Base-by-base conservation (phyloP, 2,888 invertebrate species). In the Drosophila macrospina region DNA sequence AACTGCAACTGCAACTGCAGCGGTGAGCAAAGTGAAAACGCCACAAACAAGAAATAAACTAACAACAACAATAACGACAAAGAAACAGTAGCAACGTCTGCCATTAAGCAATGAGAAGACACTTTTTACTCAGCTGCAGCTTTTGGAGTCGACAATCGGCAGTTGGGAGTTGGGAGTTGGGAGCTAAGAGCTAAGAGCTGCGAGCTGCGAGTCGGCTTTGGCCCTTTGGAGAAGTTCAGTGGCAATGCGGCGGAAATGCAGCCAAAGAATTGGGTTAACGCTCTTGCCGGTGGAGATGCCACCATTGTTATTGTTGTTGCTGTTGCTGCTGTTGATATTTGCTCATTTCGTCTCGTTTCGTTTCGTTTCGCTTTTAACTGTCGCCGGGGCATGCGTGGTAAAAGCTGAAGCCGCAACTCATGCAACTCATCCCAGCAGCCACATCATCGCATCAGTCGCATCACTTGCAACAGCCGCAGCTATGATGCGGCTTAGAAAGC, bases 91-190 rank as follows among this genome's bases (percentile, higher is more conserved):
- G 86, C 83, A 87, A 77, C 82, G 61, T 54, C 68, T 74, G 77
- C 77, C 80, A 84, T 87, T 87, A 84, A 73, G 83, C 87, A 83
- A 83, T 84, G 84, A 87, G 86, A 84, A 84, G 83, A 86, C 85
- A 79, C 69, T 74, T 84, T 84, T 82, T 75, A 55, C 6, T 26
- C 37, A 45, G 59, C 41, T 48, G 37, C 42, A 47, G 34, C 26
- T 32, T 20, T 41, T 41, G 42, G n/a, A 28, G 36, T 47, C 44
- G 47, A 45, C 45, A 30, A 42, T 45, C 4, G 30, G 7, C 7
- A 13, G 39, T 20, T 16, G 55, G 45, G n/a, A 20, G 50, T 42
- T 6, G 41, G 30, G 2, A 15, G 30, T 61, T 20, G 28, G 41
- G 30, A 26, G n/a, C n/a, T n/a, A n/a, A n/a, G n/a, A n/a, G n/a